Evolutionary conservation across 1,140 invertebrate genomes (phyloP), one percentile per base, ranked within the genome.

Genomic region (Sycobia sp.): DNA sequence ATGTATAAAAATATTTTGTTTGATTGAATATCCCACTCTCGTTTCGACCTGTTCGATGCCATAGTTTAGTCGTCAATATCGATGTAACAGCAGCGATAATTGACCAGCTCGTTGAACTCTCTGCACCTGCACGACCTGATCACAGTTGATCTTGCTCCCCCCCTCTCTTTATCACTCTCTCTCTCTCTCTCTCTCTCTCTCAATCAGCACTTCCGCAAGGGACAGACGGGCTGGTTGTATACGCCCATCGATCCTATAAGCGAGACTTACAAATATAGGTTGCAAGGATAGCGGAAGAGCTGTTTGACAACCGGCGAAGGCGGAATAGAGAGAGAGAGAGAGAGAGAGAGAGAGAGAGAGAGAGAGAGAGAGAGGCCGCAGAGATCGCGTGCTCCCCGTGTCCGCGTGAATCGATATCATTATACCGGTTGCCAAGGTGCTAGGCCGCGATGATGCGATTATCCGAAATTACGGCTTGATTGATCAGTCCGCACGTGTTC

Each of bases 361-460:
- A 14, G 20, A 47, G 13, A 16, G 32, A 20, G 13, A 20, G 49
- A 16, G 39, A n/a, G 47, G 13, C 32, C 34, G 46, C 13, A 9
- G 41, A 16, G 13, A 18, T 29, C 66, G 68, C 14, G 65, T 71
- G 67, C 72, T 72, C 69, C 74, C 76, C 76, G 75, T 79, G 77
- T 70, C 68, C 67, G 54, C 68, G 55, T 67, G 72, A 76, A 79
- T 79, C 77, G 73, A 79, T 79, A 79, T 76, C 74, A 74, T 71
- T n/a, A n/a, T 63, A 74, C 67, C 71, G 70, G 71, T 76, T 76
- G 72, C 71, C 69, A 63, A 53, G 72, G 74, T 69, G 72, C 70
- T 66, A 51, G 38, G n/a, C 70, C 69, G 65, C 70, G 61, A 46
- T 44, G 32, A 25, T 46, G 50, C 41, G 44, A 65, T 51, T 49